Conservation (phyloP, 1,140 invertebrate species). For the Elysia chlorotica region DNA sequence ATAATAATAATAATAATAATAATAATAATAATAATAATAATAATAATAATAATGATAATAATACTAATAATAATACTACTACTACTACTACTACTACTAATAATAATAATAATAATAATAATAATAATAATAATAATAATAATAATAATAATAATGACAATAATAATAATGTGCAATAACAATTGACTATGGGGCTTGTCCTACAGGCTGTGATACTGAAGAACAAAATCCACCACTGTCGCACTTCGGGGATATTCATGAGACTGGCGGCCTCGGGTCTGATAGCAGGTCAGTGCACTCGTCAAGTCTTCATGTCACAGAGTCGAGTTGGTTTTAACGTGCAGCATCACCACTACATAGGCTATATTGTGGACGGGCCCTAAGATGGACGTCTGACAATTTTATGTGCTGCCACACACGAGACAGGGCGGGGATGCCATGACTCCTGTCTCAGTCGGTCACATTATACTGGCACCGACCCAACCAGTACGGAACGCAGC, state of each 20-base stretch:
- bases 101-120: background rate
- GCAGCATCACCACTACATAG: too few species aligned
- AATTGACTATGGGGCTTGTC: background rate
- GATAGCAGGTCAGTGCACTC: conserved; percentile 44
- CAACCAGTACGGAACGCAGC: too few species aligned
- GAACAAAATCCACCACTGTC: conserved; percentile 52
- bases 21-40: too few species aligned
- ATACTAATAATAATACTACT: background rate
- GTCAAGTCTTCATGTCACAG: too few species aligned
- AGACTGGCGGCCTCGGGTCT: conserved; percentile 48
- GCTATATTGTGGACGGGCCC: too few species aligned
- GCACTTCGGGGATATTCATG: conserved; percentile 54
- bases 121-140: background rate
- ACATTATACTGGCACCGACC: too few species aligned
- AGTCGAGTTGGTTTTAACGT: too few species aligned
- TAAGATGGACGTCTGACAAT: too few species aligned
- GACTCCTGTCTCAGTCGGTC: too few species aligned
- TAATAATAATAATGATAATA: background rate
- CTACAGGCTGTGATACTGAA: conserved; percentile 47
- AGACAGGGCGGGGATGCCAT: too few species aligned
- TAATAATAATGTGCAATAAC: background rate
- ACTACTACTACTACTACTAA: background rate
- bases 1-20: too few species aligned
- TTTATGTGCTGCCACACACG: too few species aligned
- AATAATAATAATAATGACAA: background rate